A percentile compares a stretch with the other conserved stretches of the same genome.
phyloP scores from a whole-genome alignment of 2,113 vertebrate species.

The Coracopsis vasa region DNA sequence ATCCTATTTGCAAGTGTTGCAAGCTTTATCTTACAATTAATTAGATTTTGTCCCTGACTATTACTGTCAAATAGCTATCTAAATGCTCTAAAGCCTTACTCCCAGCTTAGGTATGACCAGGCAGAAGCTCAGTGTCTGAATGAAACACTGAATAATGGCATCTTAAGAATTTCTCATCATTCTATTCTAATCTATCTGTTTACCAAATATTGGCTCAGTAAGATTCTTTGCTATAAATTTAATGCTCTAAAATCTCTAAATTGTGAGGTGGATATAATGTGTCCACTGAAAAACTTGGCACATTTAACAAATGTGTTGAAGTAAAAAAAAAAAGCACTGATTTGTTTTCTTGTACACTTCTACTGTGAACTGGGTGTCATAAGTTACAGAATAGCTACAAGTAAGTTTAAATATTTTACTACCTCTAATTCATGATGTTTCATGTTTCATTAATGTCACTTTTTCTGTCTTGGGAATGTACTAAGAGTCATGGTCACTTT shows the following conservation, averaged over 20 bases:
- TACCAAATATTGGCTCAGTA: neutral
- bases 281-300: neutral
- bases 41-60: neutral
- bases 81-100: neutral
- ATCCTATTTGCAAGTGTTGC: conserved; percentile 30
- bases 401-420: conserved; percentile 65
- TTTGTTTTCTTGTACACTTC: conserved; percentile 52
- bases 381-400: conserved; percentile 41
- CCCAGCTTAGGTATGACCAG: neutral
- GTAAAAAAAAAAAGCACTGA: neutral
- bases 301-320: neutral
- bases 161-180: neutral
- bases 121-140: neutral
- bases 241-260: neutral
- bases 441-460: conserved; percentile 53
- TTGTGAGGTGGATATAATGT: neutral
- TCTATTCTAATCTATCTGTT: neutral
- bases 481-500: neutral
- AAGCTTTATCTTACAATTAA: conserved; percentile 36
- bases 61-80: neutral
- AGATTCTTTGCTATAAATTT: neutral
- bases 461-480: conserved; percentile 35
- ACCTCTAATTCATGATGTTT: conserved; percentile 63
- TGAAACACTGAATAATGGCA: neutral
- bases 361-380: conserved; percentile 26